Evolutionary conservation across 2,888 invertebrate genomes (phyloP).

Genomic region (Fragum fragum): DNA sequence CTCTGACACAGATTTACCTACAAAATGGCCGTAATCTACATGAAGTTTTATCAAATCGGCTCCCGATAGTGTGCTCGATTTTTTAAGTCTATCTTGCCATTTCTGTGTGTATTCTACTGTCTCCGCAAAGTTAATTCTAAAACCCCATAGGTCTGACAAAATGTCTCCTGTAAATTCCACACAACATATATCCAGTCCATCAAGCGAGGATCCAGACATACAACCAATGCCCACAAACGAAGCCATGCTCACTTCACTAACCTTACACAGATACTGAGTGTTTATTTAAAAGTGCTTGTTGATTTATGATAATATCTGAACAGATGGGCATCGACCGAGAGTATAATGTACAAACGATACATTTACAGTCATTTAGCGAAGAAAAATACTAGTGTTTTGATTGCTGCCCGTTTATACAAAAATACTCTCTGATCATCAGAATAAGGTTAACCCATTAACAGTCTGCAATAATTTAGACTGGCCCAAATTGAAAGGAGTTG

Average conservation of each 20-base stretch:
- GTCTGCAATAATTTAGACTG: no score
- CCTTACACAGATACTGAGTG: not conserved
- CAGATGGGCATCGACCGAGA: not conserved
- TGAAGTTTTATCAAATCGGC: conserved; percentile 80
- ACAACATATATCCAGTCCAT: conserved; percentile 84
- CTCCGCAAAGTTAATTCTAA: conserved; percentile 75
- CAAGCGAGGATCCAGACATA: conserved; percentile 84
- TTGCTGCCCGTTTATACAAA: no score
- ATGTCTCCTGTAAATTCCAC: conserved; percentile 82
- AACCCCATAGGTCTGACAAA: conserved; percentile 80
- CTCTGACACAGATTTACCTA: conserved; percentile 74
- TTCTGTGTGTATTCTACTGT: conserved; percentile 75
- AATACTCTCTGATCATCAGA: no score
- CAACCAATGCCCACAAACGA: conserved; percentile 82
- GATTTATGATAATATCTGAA: conserved; percentile 2
- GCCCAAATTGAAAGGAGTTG: no score
- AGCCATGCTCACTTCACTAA: conserved; percentile 68
- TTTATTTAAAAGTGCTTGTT: not conserved
- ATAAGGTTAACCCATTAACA: no score
- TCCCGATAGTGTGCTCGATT: conserved; percentile 71
- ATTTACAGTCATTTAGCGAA: not conserved
- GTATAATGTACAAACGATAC: not conserved
- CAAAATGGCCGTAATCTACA: conserved; percentile 81
- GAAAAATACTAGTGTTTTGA: no score
- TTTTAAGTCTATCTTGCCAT: conserved; percentile 75